phyloP scores from a whole-genome alignment of 2,888 invertebrate genomes.

The Argyra leucocephala region DNA sequence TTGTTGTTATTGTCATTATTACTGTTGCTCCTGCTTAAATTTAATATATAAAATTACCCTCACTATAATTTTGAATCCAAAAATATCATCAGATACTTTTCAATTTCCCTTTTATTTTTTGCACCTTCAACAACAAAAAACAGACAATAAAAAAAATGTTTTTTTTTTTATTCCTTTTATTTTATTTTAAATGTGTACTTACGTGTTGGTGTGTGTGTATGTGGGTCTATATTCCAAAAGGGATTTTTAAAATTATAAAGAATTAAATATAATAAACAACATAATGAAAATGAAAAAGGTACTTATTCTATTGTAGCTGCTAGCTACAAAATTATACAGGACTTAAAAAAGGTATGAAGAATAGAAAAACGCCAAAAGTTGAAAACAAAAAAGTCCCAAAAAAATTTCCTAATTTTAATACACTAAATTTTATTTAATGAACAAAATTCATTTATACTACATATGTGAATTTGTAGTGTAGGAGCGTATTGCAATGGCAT shows the following conservation, averaged over 20 bases:
- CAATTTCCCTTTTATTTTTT: background rate
- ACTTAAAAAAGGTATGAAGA: too few species aligned
- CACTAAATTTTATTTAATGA: too few species aligned
- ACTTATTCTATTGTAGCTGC: too few species aligned
- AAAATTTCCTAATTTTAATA: too few species aligned
- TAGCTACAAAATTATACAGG: too few species aligned
- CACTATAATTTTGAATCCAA: background rate
- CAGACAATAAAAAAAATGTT: background rate
- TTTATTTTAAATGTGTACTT: background rate
- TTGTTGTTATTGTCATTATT: background rate
- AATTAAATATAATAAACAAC: too few species aligned
- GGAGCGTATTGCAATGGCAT: too few species aligned
- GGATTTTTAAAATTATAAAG: background rate
- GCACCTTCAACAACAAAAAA: background rate
- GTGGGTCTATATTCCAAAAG: background rate
- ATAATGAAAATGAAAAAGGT: too few species aligned
- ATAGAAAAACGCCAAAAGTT: too few species aligned
- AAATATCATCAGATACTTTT: constrained; percentile 3
- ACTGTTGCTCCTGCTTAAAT: background rate
- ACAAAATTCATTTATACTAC: too few species aligned
- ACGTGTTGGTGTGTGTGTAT: background rate
- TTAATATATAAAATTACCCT: background rate
- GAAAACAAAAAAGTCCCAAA: too few species aligned
- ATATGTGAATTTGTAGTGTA: too few species aligned
- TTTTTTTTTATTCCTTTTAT: background rate